Evolutionary conservation across 2,113 vertebrate genomes (phyloP).

Genomic region (Herpailurus yagouaroundi): DNA sequence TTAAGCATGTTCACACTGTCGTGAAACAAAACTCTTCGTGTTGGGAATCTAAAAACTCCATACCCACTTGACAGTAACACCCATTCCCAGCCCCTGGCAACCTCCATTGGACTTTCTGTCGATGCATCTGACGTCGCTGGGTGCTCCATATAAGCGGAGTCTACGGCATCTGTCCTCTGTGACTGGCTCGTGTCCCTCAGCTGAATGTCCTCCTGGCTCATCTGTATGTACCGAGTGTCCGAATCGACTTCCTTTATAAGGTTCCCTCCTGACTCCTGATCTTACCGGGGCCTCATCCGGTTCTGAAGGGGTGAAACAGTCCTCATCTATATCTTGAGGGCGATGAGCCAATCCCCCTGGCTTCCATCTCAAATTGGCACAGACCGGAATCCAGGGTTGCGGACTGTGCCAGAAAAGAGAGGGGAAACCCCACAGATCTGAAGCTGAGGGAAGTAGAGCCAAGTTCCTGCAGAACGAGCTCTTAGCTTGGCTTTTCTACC

Average conservation of each 20-base stretch:
- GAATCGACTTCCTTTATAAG: background rate
- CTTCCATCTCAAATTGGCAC: background rate
- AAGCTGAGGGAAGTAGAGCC: background rate
- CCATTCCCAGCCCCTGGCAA: too few relatives aligned
- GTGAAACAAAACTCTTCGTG: background rate
- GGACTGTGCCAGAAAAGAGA: background rate
- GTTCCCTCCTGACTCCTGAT: background rate
- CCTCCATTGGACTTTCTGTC: background rate
- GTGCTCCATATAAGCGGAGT: fast-evolving
- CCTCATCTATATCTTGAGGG: background rate
- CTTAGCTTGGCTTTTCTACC: background rate
- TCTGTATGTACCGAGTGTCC: too few relatives aligned
- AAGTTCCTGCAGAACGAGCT: background rate
- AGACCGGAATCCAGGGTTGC: background rate
- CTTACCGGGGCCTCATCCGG: fast-evolving
- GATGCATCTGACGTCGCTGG: background rate
- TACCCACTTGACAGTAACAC: too few relatives aligned
- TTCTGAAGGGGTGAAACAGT: background rate
- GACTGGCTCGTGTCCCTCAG: background rate
- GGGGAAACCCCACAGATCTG: background rate
- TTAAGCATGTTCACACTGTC: fast-evolving
- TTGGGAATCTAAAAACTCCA: background rate
- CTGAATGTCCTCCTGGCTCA: background rate
- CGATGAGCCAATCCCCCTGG: background rate
- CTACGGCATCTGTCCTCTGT: background rate